Evolutionary conservation across 2,888 invertebrate species (phyloP).

Genomic region (Ellobium chinense): DNA sequence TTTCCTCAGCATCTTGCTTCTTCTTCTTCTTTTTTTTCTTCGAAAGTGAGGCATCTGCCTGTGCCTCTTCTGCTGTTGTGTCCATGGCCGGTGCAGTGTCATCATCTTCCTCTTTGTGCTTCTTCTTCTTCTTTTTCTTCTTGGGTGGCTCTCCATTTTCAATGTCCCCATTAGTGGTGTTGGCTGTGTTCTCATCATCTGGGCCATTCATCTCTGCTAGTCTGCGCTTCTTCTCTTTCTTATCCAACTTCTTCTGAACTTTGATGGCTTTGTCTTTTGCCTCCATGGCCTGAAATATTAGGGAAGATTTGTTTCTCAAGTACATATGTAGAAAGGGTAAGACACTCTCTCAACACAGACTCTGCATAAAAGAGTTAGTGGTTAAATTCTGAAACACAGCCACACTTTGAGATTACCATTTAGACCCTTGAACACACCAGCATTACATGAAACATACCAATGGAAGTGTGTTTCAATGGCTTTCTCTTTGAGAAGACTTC

Average conservation of each 20-base stretch:
- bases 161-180: constrained; percentile 12
- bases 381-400: no score
- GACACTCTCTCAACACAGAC: no score
- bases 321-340: no score
- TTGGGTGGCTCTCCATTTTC: constrained; percentile 49
- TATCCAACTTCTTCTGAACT: constrained; percentile 57
- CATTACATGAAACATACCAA: no score
- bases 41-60: constrained; percentile 52
- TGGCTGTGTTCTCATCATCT: not conserved
- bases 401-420: no score
- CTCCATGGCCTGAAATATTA: constrained; percentile 67
- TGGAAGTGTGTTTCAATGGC: no score
- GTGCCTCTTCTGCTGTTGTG: not conserved
- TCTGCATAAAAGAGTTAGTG: no score
- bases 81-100: constrained; percentile 4
- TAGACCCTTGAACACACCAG: no score
- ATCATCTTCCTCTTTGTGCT: constrained; percentile 42
- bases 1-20: constrained; percentile 53
- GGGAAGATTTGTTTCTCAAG: no score
- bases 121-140: constrained; percentile 61
- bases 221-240: constrained; percentile 61
- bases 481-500: no score
- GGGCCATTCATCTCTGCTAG: constrained; percentile 42
- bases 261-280: constrained; percentile 54
- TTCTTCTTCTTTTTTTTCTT: constrained; percentile 53